Percentiles rank a stretch among this genome's conserved stretches.
Evolutionary conservation across 1,140 invertebrate genomes (phyloP).

Genomic region (Phenacoccus solenopsis): DNA sequence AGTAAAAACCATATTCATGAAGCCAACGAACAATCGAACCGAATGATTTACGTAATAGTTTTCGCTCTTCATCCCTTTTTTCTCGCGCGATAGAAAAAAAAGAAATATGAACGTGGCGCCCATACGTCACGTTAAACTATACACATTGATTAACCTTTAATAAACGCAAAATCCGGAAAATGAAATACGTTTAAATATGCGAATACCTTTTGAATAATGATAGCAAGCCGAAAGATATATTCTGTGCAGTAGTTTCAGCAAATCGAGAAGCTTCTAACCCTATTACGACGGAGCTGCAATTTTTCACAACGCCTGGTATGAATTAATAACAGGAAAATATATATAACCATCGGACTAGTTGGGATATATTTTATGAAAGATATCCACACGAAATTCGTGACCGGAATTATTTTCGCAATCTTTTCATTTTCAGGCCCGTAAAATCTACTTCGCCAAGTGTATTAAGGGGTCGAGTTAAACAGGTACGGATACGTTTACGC

Average conservation of each 20-base stretch:
- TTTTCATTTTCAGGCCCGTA: background rate
- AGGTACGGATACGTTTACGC: too few relatives aligned
- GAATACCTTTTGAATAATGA: constrained; percentile 3
- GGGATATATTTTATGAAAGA: background rate
- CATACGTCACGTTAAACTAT: too few relatives aligned
- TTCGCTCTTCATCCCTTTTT: too few relatives aligned
- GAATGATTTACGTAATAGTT: too few relatives aligned
- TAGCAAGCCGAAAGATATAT: background rate
- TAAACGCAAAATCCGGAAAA: background rate
- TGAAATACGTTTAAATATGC: constrained; percentile 3
- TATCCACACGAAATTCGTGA: background rate
- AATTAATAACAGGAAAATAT: constrained; percentile 3
- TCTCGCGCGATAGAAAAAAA: too few relatives aligned
- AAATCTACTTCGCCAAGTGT: too few relatives aligned
- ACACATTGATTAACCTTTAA: background rate
- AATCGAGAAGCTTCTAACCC: background rate
- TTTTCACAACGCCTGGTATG: constrained; percentile 1
- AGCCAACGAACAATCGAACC: too few relatives aligned
- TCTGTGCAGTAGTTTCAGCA: background rate
- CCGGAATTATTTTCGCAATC: constrained; percentile 1
- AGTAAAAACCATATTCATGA: too few relatives aligned
- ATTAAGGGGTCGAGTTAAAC: too few relatives aligned
- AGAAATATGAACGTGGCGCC: too few relatives aligned
- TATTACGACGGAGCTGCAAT: background rate
- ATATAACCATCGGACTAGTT: background rate